These are phyloP conservation scores for Gastracanthus pulcherrimus DNA, from an alignment of 2,888 invertebrate genomes.

Conservation along the genomic window DNA sequence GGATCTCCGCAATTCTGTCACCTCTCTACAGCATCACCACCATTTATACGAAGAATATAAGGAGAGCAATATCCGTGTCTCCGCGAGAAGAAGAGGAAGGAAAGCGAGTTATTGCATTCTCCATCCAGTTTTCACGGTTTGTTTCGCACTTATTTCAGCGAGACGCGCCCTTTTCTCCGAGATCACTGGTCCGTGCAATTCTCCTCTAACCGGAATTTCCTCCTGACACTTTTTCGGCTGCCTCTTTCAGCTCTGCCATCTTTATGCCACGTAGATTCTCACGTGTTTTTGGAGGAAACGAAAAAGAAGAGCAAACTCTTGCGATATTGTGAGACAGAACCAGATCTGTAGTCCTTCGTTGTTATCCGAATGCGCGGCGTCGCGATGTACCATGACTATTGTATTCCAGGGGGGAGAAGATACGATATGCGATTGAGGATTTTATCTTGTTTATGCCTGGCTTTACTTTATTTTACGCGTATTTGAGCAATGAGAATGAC, in stretches of 20 bases:
- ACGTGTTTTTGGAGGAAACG: conserved; percentile 31
- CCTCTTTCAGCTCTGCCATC: too few species aligned
- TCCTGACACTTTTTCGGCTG: conserved; percentile 63
- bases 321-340: too few species aligned
- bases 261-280: conserved; percentile 60
- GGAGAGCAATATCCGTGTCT: neutral
- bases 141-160: conserved; percentile 66
- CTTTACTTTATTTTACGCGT: neutral
- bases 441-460: conserved; percentile 24
- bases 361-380: too few species aligned
- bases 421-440: neutral
- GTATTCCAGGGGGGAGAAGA: neutral
- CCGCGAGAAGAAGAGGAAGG: too few species aligned
- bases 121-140: conserved; percentile 70
- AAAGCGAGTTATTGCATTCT: conserved; percentile 71
- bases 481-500: neutral
- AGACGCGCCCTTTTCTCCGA: conserved; percentile 7
- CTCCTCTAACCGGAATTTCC: conserved; percentile 57
- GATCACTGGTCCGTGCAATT: conserved; percentile 37
- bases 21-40: too few species aligned
- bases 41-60: too few species aligned
- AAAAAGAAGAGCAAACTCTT: too few species aligned
- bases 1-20: conserved; percentile 16
- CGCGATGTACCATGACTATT: too few species aligned
- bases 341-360: too few species aligned